phyloP scores from a whole-genome alignment of 2,888 invertebrate species.

The Leptopterna dolabrata region DNA sequence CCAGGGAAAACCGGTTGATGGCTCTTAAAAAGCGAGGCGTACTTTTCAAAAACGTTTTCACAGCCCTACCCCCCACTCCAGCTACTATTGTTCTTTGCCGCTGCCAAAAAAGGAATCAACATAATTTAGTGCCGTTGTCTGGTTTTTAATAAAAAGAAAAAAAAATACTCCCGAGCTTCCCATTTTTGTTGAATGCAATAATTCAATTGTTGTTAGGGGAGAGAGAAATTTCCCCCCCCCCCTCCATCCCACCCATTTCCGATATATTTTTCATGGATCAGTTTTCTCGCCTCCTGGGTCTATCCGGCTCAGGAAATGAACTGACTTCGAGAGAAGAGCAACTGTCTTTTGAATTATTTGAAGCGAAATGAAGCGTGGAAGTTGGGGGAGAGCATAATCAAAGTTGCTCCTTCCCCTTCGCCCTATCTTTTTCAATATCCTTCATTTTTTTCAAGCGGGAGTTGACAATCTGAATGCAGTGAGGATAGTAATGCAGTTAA shows the following conservation, averaged over 20 bases:
- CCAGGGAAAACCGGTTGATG: neutral
- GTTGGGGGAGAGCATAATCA: neutral
- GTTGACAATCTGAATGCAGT: neutral
- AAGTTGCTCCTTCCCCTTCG: neutral
- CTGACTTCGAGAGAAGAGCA: constrained; percentile 5
- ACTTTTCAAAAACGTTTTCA: neutral
- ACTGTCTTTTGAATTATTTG: constrained; percentile 40
- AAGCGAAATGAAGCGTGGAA: constrained; percentile 27
- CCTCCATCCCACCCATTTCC: neutral
- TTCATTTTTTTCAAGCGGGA: neutral
- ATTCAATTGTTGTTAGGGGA: constrained; percentile 36
- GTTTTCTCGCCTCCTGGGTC: neutral
- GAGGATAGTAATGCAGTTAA: neutral
- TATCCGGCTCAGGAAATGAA: constrained; percentile 24
- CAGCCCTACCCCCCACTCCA: neutral
- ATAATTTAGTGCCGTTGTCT: constrained; percentile 31
- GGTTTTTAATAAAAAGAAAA: constrained; percentile 41
- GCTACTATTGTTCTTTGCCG: neutral
- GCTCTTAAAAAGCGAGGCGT: neutral
- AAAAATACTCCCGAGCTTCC: neutral
- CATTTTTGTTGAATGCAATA: constrained; percentile 22
- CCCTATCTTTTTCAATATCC: neutral
- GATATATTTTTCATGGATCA: neutral
- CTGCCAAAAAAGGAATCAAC: constrained; percentile 2
- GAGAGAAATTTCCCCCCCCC: neutral